Evolutionary conservation across 2,797 vertebrate genomes (phyloP), one percentile per base, ranked within the genome.

Genomic region (Pitangus sulphuratus): DNA sequence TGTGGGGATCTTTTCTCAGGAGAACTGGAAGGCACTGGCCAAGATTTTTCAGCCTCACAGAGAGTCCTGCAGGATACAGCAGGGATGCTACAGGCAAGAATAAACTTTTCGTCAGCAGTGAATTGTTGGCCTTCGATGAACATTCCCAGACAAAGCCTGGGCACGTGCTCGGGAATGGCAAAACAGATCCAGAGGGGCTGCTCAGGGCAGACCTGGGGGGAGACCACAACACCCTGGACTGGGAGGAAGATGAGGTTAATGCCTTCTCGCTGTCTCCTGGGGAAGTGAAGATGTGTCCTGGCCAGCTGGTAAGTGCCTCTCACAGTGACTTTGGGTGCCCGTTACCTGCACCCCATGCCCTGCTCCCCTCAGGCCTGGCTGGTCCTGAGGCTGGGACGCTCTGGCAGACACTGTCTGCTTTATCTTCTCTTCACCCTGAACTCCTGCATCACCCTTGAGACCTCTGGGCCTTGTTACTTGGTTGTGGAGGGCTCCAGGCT

Each of bases 111-210:
- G 1, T 39, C 37, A 66, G 24, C 9, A 39, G 6, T 17, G 64
- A 77, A 57, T 8, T 4, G 4, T 8, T 62, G n/a, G 28, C 11
- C n/a, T 80, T 54, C 2, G 6, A 18, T 42, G 56, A 53, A 16
- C 21, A 11, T 51, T 40, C 60, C 45, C 86, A n/a, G 35, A 13
- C 33, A 50, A 50, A 83, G 17, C 35, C 14, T 1, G 7, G 30
- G 17, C 58, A 18, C 0, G 1, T 22, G 28, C 44, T 74, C 0
- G 3, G 83, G 25, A 39, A 15, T 2, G 11, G 33, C 0, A 1
- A 56, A 66, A 37, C 11, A 15, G n/a, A 54, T 13, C 21, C 44
- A 21, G 19, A 7, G 25, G 3, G 3, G 22, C 58, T 28, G 61
- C 60, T 39, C 0, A 0, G 6, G 44, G 30, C 47, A 70, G 64